These are phyloP conservation scores for Pachymerium ferrugineum DNA, from an alignment of 2,888 invertebrate species.

Conservation along the genomic window DNA sequence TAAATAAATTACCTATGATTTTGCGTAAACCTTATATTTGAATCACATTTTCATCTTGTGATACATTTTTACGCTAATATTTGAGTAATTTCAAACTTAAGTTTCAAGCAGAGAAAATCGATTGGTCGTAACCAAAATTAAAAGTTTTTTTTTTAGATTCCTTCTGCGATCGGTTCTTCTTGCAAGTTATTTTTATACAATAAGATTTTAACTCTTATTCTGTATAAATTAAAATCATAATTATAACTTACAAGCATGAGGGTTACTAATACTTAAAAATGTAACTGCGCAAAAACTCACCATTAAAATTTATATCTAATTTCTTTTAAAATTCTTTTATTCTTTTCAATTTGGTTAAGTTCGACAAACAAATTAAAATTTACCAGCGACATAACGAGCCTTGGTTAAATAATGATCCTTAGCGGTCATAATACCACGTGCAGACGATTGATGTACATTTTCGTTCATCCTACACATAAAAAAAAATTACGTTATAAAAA, in stretches of 20 bases:
- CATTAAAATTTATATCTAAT: neutral
- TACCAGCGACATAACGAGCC: conserved; percentile 70
- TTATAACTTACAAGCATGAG: neutral
- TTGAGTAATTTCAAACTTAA: too few relatives aligned
- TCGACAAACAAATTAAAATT: neutral
- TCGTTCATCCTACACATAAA: neutral
- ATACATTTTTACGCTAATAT: too few relatives aligned
- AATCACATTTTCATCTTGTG: too few relatives aligned
- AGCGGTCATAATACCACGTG: conserved; percentile 48
- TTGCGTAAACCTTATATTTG: too few relatives aligned
- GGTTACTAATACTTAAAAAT: neutral
- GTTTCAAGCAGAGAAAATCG: too few relatives aligned
- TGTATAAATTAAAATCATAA: neutral
- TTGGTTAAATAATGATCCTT: conserved; percentile 73
- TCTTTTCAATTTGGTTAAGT: neutral
- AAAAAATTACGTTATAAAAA: neutral
- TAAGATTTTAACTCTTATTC: too few relatives aligned
- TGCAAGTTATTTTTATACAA: too few relatives aligned
- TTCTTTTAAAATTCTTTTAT: neutral
- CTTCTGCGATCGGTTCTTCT: too few relatives aligned
- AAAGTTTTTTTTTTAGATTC: too few relatives aligned
- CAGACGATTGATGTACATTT: conserved; percentile 34
- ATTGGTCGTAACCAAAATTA: too few relatives aligned
- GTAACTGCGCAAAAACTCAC: too few relatives aligned
- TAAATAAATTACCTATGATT: too few relatives aligned